A percentile compares a stretch with the other conserved stretches of the same genome.
phyloP scores from a whole-genome alignment of 2,113 vertebrate species.

The Hepsetus odoe region DNA sequence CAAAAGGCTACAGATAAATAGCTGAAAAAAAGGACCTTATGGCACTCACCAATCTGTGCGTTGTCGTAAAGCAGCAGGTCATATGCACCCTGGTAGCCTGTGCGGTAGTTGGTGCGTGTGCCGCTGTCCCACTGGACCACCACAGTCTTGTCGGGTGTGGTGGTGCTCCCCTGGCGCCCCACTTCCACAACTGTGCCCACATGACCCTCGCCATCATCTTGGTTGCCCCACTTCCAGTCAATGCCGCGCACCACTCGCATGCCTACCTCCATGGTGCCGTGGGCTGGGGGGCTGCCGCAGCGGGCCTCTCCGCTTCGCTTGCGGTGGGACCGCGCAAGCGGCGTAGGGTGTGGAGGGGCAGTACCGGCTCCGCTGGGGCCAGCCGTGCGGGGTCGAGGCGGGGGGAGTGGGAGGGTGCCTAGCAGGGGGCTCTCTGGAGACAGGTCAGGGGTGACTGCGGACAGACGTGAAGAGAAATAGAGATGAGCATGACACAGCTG shows the following conservation, averaged over 20 bases:
- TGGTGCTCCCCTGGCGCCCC: constrained; percentile 92
- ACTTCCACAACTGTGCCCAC: constrained; percentile 97
- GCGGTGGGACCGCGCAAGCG: constrained; percentile 47
- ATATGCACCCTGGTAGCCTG: constrained; percentile 92
- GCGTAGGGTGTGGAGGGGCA: constrained; percentile 54
- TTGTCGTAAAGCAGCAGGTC: constrained; percentile 97
- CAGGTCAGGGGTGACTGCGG: constrained; percentile 72
- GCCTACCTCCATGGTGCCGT: constrained; percentile 93
- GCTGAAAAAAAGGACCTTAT: too few species aligned
- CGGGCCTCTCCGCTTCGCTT: constrained; percentile 60
- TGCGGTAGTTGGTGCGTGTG: constrained; percentile 95
- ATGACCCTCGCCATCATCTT: constrained; percentile 94
- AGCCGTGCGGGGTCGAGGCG: constrained; percentile 46
- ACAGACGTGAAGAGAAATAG: constrained; percentile 5
- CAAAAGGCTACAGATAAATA: too few species aligned
- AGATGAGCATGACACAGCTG: background rate
- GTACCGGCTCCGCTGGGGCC: constrained; percentile 5
- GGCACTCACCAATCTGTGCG: constrained; percentile 88
- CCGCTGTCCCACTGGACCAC: constrained; percentile 99
- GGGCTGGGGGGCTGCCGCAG: constrained; percentile 43
- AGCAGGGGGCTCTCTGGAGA: constrained; percentile 70
- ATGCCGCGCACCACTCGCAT: constrained; percentile 94
- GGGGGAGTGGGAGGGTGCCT: constrained; percentile 52
- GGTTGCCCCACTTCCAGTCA: constrained; percentile 98
- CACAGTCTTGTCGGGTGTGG: constrained; percentile 94